These are phyloP conservation scores for Drosophila hamatofila DNA, from an alignment of 2,888 invertebrate genomes.

Conservation along the genomic window DNA sequence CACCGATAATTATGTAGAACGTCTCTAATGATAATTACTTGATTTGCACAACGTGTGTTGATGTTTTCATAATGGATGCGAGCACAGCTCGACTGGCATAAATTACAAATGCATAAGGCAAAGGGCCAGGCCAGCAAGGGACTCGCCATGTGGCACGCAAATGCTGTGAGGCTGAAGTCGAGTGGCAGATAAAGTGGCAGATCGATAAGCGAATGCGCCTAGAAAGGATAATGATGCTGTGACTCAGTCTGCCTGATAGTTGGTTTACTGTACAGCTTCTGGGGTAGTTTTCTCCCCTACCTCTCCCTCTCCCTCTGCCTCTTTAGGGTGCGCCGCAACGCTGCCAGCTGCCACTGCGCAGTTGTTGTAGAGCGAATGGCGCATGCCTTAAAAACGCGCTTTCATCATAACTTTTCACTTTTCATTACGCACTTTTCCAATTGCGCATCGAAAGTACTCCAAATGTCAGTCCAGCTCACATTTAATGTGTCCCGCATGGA, in stretches of 20 bases:
- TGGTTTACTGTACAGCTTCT: background rate
- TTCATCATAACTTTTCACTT: constrained; percentile 75
- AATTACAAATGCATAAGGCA: constrained; percentile 62
- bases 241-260: constrained; percentile 10
- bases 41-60: constrained; percentile 79
- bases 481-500: constrained; percentile 56
- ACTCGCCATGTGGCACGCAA: constrained; percentile 61
- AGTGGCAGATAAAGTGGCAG: constrained; percentile 65
- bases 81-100: constrained; percentile 51
- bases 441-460: constrained; percentile 41
- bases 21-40: constrained; percentile 74
- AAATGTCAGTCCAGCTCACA: constrained; percentile 26
- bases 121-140: constrained; percentile 23
- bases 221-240: constrained; percentile 57
- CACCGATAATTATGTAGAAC: constrained; percentile 72
- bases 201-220: constrained; percentile 44
- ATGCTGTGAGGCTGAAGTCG: constrained; percentile 57
- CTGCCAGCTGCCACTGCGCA: constrained; percentile 74
- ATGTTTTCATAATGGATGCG: constrained; percentile 74
- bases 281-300: constrained; percentile 9
- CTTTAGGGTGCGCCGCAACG: constrained; percentile 39
- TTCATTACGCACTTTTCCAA: constrained; percentile 59
- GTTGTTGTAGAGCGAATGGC: constrained; percentile 41
- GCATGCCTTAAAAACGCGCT: constrained; percentile 68
- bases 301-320: background rate